Evolutionary conservation across 1,140 invertebrate genomes (phyloP), one percentile per base, ranked within the genome.

Genomic region (Octopus sinensis): DNA sequence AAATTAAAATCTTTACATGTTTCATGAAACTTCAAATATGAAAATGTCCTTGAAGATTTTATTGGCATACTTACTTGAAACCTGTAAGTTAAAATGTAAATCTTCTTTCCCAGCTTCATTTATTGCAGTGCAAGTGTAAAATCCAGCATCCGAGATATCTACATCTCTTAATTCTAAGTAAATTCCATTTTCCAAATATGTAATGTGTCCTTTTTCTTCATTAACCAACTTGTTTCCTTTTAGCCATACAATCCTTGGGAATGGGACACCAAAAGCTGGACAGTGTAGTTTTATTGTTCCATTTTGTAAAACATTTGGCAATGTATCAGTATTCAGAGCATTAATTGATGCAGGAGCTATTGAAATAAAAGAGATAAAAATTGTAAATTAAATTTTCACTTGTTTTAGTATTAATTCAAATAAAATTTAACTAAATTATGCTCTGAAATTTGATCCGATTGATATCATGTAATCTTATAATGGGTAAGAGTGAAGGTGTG

Each of bases 201-300:
- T 85, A 82, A 73, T 6, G 83, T 73, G 76, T 86, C 84, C 23
- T 86, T 76, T 0, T 80, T 43, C 7, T 84, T 75, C 76, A 71
- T 79, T 79, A 80, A 86, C 76, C 43, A 71, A 78, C 7, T 88
- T 83, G 6, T 83, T 86, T 80, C 89, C 85, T 84, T 90, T 89
- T 80, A 88, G 85, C 92, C 92, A 93, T 4, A 84, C 85, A 71
- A 93, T 90, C 10, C 86, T 85, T 62, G 92, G 92, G n/a, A 80
- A 81, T 7, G 92, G 92, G 81, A 90, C 90, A 7, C 92, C 92
- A 75, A 85, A 86, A 5, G 91, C 91, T 12, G 88, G 88, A 82
- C 92, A 93, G 76, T 90, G 89, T 6, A 93, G 82, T 6, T 87
- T 84, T 4, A 91, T 82, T 7, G 90, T 87, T 53, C 86, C 86